phyloP scores from a whole-genome alignment of 30 jellyfish, hydroid and myxozoan genomes.

The Cassiopea xamachana region DNA sequence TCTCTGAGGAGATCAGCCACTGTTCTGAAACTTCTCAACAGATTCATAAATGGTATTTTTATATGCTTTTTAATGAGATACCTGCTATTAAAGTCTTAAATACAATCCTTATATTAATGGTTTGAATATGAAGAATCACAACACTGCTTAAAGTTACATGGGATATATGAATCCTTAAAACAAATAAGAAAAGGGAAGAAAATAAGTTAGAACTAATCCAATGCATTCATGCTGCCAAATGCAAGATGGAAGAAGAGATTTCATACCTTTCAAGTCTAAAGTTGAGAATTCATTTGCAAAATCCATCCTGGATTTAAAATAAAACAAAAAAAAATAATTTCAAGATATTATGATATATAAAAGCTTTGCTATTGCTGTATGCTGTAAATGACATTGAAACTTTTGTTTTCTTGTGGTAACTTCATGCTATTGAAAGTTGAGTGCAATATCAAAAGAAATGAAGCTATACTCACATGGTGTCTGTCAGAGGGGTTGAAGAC shows the following conservation, averaged over 20 bases:
- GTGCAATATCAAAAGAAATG: background rate
- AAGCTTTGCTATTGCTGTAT: background rate
- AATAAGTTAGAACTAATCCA: too few relatives aligned
- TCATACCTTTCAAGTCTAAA: conserved; percentile 50
- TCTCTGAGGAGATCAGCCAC: too few relatives aligned
- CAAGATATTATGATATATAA: background rate
- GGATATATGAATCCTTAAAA: too few relatives aligned
- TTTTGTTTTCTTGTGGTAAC: too few relatives aligned
- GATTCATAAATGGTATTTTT: too few relatives aligned
- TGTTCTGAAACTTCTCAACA: too few relatives aligned
- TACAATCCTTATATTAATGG: too few relatives aligned
- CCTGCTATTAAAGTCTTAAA: too few relatives aligned
- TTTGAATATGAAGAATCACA: background rate
- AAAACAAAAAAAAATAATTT: background rate
- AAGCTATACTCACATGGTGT: conserved; percentile 83
- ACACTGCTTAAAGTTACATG: background rate
- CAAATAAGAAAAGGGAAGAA: too few relatives aligned
- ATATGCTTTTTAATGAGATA: too few relatives aligned
- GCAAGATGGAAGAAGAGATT: background rate
- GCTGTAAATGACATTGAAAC: background rate
- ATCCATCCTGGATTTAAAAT: conserved; percentile 34
- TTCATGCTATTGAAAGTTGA: background rate
- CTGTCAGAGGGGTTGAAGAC: conserved; percentile 90
- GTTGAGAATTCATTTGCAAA: conserved; percentile 62
- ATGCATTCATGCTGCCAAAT: background rate